phyloP scores from a whole-genome alignment of 2,888 invertebrate genomes.

The Epinotia brunnichana region DNA sequence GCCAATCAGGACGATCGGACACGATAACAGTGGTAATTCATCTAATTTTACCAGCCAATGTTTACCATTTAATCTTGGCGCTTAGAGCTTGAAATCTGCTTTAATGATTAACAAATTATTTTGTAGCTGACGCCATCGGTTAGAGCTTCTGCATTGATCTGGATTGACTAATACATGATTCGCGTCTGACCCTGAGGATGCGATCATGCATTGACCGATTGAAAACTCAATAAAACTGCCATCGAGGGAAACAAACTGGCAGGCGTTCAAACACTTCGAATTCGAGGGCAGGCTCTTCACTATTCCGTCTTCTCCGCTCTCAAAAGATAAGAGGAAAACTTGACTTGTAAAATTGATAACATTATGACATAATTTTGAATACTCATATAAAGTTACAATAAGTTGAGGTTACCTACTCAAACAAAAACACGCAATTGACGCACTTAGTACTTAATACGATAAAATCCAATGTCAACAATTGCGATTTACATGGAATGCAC shows the following conservation, averaged over 20 bases:
- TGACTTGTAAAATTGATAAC: too few relatives aligned
- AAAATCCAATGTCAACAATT: neutral
- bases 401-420: too few relatives aligned
- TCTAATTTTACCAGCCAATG: neutral
- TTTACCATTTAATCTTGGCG: neutral
- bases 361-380: too few relatives aligned
- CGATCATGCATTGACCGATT: neutral
- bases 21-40: constrained; percentile 6
- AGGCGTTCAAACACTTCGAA: too few relatives aligned
- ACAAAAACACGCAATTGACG: too few relatives aligned
- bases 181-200: neutral
- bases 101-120: neutral
- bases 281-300: too few relatives aligned
- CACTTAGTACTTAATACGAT: too few relatives aligned
- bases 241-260: too few relatives aligned
- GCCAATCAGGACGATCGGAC: constrained; percentile 35
- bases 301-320: too few relatives aligned
- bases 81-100: neutral
- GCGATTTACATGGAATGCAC: neutral
- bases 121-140: neutral
- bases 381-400: too few relatives aligned
- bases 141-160: neutral
- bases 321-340: too few relatives aligned
- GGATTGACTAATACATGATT: neutral
- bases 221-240: too few relatives aligned